Evolutionary conservation across 2,797 vertebrate genomes (phyloP), one percentile per base, ranked within the genome.

Genomic region (Bryconaethiops microstoma): DNA sequence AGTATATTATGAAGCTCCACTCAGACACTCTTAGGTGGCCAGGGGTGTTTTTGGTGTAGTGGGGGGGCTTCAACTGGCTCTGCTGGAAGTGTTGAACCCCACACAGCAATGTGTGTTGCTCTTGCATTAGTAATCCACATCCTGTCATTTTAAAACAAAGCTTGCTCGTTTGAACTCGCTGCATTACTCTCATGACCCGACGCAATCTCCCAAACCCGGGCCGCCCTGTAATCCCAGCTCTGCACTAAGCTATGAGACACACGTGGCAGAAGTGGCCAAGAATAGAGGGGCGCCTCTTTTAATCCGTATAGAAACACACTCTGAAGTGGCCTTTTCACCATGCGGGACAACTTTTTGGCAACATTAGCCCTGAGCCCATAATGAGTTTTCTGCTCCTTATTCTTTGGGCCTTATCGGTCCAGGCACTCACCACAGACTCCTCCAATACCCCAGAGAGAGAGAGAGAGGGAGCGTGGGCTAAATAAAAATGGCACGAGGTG

Each of bases 401-500:
- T 78, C 65, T 75, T 35, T 67, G 23, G 60, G 55, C 7, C 62
- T 78, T 75, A 74, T 74, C 67, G 48, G 48, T 39, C 29, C 21
- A 14, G 12, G 48, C 68, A 70, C 68, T 70, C 23, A 23, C 45
- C 45, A 71, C 21, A 52, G 42, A 50, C 67, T 69, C n/a, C 42
- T 64, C 35, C 75, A 76, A 77, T 40, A 77, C 23, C 42, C 52
- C 23, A 55, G 35, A 40, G 50, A 76, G 35, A 29, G 29, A 29
- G 29, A 35, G 35, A 35, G 35, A 35, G 35, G 4, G 35, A 35
- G 13, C 45, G 45, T 13, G 14, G 5, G 62, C 39, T 70, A 60
- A 9, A 48, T 52, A 40, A 55, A 80, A 35, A 78, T 84, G 10
- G 79, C 76, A 70, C 76, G 55, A 55, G 14, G 72, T 29, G 70